Conservation (phyloP, 2,113 vertebrate genomes). For the Hemibagrus wyckioides region DNA sequence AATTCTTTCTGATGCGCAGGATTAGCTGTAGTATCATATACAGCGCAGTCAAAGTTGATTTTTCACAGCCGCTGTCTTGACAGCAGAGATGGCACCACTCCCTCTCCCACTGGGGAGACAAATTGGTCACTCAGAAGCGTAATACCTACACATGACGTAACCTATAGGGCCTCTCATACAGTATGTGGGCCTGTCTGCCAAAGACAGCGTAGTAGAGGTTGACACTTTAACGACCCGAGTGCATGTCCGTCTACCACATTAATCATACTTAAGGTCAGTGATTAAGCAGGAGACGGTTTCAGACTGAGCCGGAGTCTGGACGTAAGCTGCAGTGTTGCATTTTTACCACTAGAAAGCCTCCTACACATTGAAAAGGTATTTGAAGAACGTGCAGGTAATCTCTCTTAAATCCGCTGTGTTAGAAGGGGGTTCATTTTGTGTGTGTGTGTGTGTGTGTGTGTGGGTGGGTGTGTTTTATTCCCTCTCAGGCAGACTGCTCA, state of each 20-base stretch:
- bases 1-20: not conserved
- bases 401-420: slow-evolving; percentile 31
- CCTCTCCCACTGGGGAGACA: not conserved
- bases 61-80: slow-evolving; percentile 8
- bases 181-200: slow-evolving; percentile 17
- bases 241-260: slow-evolving; percentile 5
- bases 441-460: slow-evolving; percentile 11
- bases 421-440: slow-evolving; percentile 14
- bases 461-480: not conserved
- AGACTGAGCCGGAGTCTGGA: slow-evolving; percentile 18
- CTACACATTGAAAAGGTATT: slow-evolving; percentile 50
- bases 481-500: slow-evolving; percentile 23
- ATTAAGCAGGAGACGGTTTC: slow-evolving; percentile 29
- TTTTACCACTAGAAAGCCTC: slow-evolving; percentile 47
- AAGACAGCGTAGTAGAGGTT: not conserved
- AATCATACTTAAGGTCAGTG: slow-evolving; percentile 15
- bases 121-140: slow-evolving; percentile 2
- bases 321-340: slow-evolving; percentile 40
- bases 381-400: slow-evolving; percentile 53
- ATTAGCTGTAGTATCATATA: not conserved
- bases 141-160: slow-evolving; percentile 4
- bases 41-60: not conserved
- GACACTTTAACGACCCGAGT: slow-evolving; percentile 30
- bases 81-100: not conserved
- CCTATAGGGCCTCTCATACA: not conserved